Evolutionary conservation across 2,888 invertebrate genomes (phyloP).

Genomic region (Polymixis flavicincta): DNA sequence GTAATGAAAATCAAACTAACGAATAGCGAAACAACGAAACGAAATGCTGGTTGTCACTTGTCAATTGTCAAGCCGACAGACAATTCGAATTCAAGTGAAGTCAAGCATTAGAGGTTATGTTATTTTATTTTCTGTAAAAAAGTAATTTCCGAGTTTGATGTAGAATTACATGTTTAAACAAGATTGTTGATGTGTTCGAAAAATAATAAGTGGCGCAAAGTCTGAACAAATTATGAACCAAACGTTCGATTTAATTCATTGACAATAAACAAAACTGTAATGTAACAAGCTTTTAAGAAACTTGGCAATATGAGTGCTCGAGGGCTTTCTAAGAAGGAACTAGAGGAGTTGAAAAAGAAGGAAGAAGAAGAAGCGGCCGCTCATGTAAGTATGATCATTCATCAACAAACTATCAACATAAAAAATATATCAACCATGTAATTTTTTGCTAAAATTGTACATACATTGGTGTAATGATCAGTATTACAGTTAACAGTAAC

Average conservation of each 20-base stretch:
- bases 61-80: conserved; percentile 12
- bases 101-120: conserved; percentile 29
- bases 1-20: too few species aligned
- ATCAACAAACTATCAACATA: not conserved
- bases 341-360: conserved; percentile 96
- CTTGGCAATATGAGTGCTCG: conserved; percentile 91
- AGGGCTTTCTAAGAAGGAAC: conserved; percentile 94
- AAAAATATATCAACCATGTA: not conserved
- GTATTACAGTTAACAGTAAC: not conserved
- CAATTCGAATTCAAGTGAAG: conserved; percentile 1
- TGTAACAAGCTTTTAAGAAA: conserved; percentile 16
- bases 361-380: conserved; percentile 98
- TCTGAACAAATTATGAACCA: conserved; percentile 8
- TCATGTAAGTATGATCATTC: conserved; percentile 91
- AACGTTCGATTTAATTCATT: conserved; percentile 14
- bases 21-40: conserved; percentile 2
- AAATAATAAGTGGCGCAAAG: not conserved
- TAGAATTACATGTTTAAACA: conserved; percentile 9
- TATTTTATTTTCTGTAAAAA: conserved; percentile 5
- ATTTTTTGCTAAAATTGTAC: not conserved
- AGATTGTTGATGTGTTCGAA: conserved; percentile 3
- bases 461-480: not conserved
- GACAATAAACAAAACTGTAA: conserved; percentile 6
- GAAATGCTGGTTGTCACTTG: not conserved
- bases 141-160: not conserved